Evolutionary conservation across 2,888 invertebrate genomes (phyloP).

Genomic region (Lasioglossum malachurum): DNA sequence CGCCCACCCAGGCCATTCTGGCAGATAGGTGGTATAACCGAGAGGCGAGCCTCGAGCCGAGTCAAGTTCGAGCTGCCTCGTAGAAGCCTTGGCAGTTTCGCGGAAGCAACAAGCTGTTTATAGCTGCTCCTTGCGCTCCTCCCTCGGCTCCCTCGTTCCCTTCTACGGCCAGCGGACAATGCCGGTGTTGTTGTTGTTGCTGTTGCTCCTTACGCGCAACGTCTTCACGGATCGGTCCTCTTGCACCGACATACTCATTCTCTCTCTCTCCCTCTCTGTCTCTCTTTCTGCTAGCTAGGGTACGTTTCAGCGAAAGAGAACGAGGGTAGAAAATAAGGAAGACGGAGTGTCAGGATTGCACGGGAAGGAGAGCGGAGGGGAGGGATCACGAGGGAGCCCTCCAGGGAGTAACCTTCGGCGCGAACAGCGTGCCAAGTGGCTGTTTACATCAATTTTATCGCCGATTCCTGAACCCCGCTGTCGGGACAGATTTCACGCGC

Average conservation of each 20-base stretch:
- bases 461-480: conserved; percentile 80
- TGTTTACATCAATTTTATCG: conserved; percentile 83
- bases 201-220: conserved; percentile 58
- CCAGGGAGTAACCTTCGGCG: conserved; percentile 74
- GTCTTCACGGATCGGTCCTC: conserved; percentile 51
- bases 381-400: conserved; percentile 61
- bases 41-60: conserved; percentile 51
- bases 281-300: conserved; percentile 49
- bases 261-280: neutral
- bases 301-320: conserved; percentile 69
- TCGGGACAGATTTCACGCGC: conserved; percentile 69
- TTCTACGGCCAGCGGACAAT: conserved; percentile 43
- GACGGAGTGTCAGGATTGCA: conserved; percentile 20
- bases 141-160: conserved; percentile 42
- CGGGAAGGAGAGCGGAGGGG: conserved; percentile 13
- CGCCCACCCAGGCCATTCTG: conserved; percentile 72
- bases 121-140: conserved; percentile 76
- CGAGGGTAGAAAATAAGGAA: conserved; percentile 35
- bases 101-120: conserved; percentile 84
- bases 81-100: conserved; percentile 75
- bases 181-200: conserved; percentile 52
- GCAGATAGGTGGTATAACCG: conserved; percentile 71
- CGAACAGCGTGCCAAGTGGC: conserved; percentile 81
- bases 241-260: conserved; percentile 43
- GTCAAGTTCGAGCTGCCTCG: conserved; percentile 58